Base-by-base conservation (phyloP, 2,113 vertebrate species). In the Rhineura floridana region DNA sequence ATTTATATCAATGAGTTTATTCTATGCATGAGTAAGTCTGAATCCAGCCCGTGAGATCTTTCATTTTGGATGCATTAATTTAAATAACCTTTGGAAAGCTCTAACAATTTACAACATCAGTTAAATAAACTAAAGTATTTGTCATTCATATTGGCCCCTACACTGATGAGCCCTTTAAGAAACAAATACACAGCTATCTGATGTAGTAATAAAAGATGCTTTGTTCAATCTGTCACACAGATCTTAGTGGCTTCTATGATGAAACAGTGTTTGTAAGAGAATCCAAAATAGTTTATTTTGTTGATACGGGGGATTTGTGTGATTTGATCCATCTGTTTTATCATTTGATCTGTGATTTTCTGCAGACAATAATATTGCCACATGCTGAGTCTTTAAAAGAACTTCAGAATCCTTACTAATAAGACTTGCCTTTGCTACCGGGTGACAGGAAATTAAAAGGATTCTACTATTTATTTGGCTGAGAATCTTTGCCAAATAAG, bases 271-370 rank as follows among this genome's bases (percentile, higher is more conserved):
- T 85, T 46, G 59, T 36, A 86, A 84, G n/a, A 50, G 81, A 92
- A 90, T 85, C 1, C 46, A 79, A 72, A 86, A 86, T 19, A 63
- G 0, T 17, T 15, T 81, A 15, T 15, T 83, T 83, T 77, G 46
- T 77, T 77, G 73, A 83, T 86, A 86, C 63, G 30, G 28, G 77
- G 13, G 23, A 86, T 77, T 67, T 81, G 46, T 82, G 62, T 77
- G 28, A 75, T 67, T 86, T 83, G 39, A 90, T 44, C 48, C 73
- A 39, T 90, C 42, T 83, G 36, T 69, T 67, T 52, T 82, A 77
- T 88, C 70, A 65, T 65, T 76, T 83, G 72, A 88, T 88, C 81
- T 83, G 33, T 77, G 59, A 88, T 88, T 76, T 65, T 88, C 44
- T 52, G 46, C 44, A 67, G 81, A 88, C 15, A 88, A 83, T 33